A percentile compares a stretch with the other conserved stretches of the same genome.
Evolutionary conservation across 37 sponge, comb jelly and placozoan genomes (phyloP).

Genomic region (Diacarnus erythraeanus): DNA sequence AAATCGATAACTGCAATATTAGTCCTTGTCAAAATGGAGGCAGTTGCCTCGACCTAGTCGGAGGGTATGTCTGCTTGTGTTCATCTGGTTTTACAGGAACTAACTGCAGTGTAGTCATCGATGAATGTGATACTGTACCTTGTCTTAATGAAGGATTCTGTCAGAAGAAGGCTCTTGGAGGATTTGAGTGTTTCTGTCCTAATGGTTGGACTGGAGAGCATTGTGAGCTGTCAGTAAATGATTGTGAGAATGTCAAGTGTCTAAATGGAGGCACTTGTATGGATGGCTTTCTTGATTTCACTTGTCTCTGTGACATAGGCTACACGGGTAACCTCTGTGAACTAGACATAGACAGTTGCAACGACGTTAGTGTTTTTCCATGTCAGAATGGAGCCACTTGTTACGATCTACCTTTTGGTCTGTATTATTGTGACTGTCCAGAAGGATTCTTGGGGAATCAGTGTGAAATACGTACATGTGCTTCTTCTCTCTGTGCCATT

Average conservation of each 20-base stretch:
- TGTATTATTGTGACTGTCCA: slow-evolving; percentile 57
- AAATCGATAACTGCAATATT: slow-evolving; percentile 40
- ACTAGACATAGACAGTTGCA: slow-evolving; percentile 56
- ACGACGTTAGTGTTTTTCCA: slow-evolving; percentile 15
- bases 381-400: slow-evolving; percentile 73
- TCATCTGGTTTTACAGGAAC: slow-evolving; percentile 44
- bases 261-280: slow-evolving; percentile 73
- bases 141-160: slow-evolving; percentile 53
- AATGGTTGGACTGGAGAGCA: slow-evolving; percentile 81
- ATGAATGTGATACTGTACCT: slow-evolving; percentile 28
- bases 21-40: slow-evolving; percentile 41
- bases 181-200: slow-evolving; percentile 74
- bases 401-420: slow-evolving; percentile 37
- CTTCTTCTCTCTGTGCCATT: slow-evolving; percentile 18
- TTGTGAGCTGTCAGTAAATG: slow-evolving; percentile 56
- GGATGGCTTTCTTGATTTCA: slow-evolving; percentile 56
- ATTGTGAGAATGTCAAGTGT: slow-evolving; percentile 70
- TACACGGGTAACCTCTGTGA: slow-evolving; percentile 69
- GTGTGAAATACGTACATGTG: slow-evolving; percentile 29
- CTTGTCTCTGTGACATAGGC: slow-evolving; percentile 63
- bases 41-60: slow-evolving; percentile 22
- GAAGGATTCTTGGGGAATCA: slow-evolving; percentile 25
- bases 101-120: slow-evolving; percentile 19
- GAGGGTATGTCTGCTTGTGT: slow-evolving; percentile 45
- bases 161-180: neutral